Evolutionary conservation across 2,113 vertebrate species (phyloP).

Genomic region (Tragulus kanchil): DNA sequence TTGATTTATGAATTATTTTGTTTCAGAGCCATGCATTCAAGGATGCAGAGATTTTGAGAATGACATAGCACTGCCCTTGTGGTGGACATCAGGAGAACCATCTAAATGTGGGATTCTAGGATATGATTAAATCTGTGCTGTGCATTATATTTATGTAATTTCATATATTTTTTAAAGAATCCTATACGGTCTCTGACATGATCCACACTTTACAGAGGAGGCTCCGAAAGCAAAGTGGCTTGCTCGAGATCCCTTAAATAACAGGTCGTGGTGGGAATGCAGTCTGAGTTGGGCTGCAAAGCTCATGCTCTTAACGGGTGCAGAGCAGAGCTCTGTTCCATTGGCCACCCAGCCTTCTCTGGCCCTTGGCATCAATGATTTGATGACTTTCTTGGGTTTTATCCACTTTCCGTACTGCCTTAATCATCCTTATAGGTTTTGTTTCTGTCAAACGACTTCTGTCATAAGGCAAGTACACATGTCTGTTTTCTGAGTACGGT

Average conservation of each 20-base stretch:
- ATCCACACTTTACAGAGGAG: neutral
- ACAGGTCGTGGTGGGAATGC: neutral
- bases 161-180: neutral
- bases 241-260: neutral
- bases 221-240: neutral
- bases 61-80: neutral
- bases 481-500: neutral
- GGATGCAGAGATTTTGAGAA: neutral
- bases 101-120: neutral
- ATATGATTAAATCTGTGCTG: neutral
- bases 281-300: neutral
- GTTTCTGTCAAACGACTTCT: neutral
- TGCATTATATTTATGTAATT: neutral
- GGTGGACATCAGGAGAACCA: neutral
- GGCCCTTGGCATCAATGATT: neutral
- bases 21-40: neutral
- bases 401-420: neutral
- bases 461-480: neutral
- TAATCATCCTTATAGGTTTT: neutral
- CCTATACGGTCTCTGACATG: neutral
- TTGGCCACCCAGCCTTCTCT: neutral
- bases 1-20: neutral
- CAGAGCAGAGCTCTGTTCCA: neutral
- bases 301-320: neutral
- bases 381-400: neutral